These are phyloP conservation scores for Caenorhabditis panamensis DNA, from an alignment of 2,888 invertebrate genomes.

Conservation along the genomic window DNA sequence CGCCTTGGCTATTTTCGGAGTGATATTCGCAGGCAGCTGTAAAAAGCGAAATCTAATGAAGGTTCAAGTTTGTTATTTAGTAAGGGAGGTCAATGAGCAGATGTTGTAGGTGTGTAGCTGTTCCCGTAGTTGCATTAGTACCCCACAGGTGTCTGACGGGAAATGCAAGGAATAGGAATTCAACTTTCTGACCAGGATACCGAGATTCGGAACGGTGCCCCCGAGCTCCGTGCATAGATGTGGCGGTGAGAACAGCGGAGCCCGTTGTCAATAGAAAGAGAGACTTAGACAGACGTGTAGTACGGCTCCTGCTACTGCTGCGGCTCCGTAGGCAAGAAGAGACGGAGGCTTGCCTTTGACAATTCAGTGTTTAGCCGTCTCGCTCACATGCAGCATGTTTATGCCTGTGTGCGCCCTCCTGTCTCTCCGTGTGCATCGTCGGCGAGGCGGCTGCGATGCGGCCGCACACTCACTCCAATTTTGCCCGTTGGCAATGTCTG, in stretches of 20 bases:
- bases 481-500: constrained; percentile 55
- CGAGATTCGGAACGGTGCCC: constrained; percentile 23
- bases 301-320: constrained; percentile 46
- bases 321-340: constrained; percentile 43
- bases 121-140: too few species aligned
- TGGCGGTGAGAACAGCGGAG: constrained; percentile 22
- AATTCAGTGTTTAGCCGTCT: constrained; percentile 56
- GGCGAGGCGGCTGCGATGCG: constrained; percentile 56
- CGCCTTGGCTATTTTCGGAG: background rate
- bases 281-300: constrained; percentile 48
- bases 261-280: constrained; percentile 26
- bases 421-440: constrained; percentile 41
- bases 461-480: constrained; percentile 38
- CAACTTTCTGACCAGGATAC: constrained; percentile 2
- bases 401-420: constrained; percentile 45
- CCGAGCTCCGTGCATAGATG: constrained; percentile 5
- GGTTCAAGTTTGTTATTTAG: too few species aligned
- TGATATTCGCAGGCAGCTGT: background rate
- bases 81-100: too few species aligned
- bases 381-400: constrained; percentile 54
- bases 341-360: constrained; percentile 44
- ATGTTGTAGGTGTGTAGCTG: too few species aligned
- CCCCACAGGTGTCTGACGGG: too few species aligned
- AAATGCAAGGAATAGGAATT: too few species aligned
- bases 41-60: too few species aligned